phyloP scores from a whole-genome alignment of 1,140 invertebrate genomes.

The Paraescarpia echinospica region DNA sequence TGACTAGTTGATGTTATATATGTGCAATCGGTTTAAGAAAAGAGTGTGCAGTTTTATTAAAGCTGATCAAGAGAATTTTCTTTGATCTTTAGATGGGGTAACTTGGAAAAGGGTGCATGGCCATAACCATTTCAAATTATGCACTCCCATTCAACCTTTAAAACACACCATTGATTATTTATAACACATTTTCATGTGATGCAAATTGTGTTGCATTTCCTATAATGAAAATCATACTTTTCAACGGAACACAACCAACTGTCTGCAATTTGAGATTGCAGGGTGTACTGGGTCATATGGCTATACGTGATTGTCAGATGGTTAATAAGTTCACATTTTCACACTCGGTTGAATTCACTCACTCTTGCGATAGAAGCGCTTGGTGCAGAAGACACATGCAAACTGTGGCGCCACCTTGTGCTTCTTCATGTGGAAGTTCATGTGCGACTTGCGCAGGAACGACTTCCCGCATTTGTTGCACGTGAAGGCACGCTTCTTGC shows the following conservation, averaged over 20 bases:
- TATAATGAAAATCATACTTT: no score
- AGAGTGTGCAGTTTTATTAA: not conserved
- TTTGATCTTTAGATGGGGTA: no score
- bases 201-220: no score
- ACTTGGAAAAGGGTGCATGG: no score
- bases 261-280: no score
- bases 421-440: conserved; percentile 10
- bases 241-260: no score
- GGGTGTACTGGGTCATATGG: no score
- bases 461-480: not conserved
- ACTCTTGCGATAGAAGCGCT: conserved; percentile 17
- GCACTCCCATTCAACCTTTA: not conserved
- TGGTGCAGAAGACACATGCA: conserved; percentile 1
- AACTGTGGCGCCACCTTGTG: conserved; percentile 15
- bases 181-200: not conserved
- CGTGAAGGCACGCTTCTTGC: conserved; percentile 4
- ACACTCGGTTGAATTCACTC: not conserved
- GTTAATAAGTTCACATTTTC: not conserved
- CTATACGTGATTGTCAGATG: not conserved
- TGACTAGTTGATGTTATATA: no score
- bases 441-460: conserved; percentile 21
- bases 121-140: no score
- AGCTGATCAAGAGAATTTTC: no score
- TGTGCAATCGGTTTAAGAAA: no score
- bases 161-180: not conserved